phyloP scores from a whole-genome alignment of 2,888 invertebrate genomes.

The Agrotis clavis region DNA sequence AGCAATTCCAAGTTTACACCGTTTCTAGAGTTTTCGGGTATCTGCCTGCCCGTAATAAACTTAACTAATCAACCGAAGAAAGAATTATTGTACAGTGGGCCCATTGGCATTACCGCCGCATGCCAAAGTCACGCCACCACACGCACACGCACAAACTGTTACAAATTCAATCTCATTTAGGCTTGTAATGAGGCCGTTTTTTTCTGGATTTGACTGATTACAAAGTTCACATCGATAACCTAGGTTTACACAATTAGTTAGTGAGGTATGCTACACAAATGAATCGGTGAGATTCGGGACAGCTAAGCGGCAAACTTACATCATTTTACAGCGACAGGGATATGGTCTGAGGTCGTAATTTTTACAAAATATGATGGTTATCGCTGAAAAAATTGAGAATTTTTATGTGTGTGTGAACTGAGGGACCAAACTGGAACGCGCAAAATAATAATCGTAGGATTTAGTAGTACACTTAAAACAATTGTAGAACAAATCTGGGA shows the following conservation, averaged over 20 bases:
- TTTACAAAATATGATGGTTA: no score
- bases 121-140: slow-evolving; percentile 4
- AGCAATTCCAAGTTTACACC: not conserved
- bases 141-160: slow-evolving; percentile 6
- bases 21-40: not conserved
- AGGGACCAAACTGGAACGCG: no score
- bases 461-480: no score
- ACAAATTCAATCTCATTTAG: not conserved
- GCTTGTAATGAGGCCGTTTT: not conserved
- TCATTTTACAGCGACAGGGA: no score
- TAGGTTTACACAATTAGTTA: slow-evolving; percentile 8
- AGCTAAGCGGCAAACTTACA: no score
- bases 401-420: no score
- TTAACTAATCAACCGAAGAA: not conserved
- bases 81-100: not conserved
- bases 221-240: slow-evolving; percentile 7
- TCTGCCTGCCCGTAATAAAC: not conserved
- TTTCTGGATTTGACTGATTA: slow-evolving; percentile 2
- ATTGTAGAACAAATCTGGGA: no score
- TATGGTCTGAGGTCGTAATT: no score
- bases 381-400: no score
- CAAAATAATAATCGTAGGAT: no score
- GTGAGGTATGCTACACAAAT: not conserved
- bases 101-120: not conserved
- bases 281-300: no score